Conservation (phyloP, 2,797 vertebrate species). For the Pipistrellus kuhlii region DNA sequence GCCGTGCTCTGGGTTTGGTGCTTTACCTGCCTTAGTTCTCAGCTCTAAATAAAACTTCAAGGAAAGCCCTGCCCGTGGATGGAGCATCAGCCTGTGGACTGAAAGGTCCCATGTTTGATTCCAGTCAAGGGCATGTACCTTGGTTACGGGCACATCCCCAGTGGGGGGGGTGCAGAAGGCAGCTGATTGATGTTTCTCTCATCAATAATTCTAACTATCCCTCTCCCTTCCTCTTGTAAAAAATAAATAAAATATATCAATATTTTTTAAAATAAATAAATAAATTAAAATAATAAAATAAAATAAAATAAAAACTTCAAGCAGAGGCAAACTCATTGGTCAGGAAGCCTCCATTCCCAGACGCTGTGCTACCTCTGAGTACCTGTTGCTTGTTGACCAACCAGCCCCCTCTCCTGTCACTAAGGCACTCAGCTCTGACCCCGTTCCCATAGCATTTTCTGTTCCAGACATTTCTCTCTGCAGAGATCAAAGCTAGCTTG, state of each 20-base stretch:
- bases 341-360: neutral
- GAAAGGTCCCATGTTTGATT: too few species aligned
- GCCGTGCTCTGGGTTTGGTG: neutral
- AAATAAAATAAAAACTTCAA: neutral
- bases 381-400: neutral
- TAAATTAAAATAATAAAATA: too few species aligned
- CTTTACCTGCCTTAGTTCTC: neutral
- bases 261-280: too few species aligned
- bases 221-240: too few species aligned
- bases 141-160: too few species aligned
- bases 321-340: neutral
- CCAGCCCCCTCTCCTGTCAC: neutral
- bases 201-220: too few species aligned
- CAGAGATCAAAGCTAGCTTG: neutral
- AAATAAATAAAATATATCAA: too few species aligned
- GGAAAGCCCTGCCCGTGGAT: neutral
- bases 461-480: slow-evolving; percentile 15
- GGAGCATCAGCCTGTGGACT: too few species aligned
- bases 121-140: too few species aligned
- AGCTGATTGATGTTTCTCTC: too few species aligned
- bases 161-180: too few species aligned
- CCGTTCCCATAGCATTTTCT: neutral
- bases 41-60: neutral
- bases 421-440: neutral
- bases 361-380: neutral